Percentiles rank a stretch among this genome's conserved stretches.
phyloP scores from a whole-genome alignment of 2,113 vertebrate genomes.

The Atrichornis clamosus region DNA sequence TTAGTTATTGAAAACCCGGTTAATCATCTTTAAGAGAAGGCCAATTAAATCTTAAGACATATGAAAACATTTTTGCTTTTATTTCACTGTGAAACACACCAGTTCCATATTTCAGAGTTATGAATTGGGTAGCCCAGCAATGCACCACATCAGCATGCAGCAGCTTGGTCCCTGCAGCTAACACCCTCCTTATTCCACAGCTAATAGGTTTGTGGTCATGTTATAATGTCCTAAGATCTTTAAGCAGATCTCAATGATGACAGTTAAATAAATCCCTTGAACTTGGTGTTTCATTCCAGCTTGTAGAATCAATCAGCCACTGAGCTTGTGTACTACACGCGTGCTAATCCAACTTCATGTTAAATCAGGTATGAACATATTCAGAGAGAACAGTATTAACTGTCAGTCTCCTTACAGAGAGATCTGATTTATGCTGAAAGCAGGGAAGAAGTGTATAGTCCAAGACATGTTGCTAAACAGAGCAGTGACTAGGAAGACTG shows the following conservation, averaged over 20 bases:
- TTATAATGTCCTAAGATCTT: not conserved
- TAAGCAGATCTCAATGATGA: not conserved
- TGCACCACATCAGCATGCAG: rapidly evolving
- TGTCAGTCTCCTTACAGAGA: not conserved
- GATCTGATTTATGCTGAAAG: not conserved
- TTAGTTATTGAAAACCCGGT: not conserved
- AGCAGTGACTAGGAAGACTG: not conserved
- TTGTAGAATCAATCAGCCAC: not conserved
- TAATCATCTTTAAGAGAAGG: not conserved
- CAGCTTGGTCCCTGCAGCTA: not conserved
- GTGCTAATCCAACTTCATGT: not conserved
- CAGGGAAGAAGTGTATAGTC: not conserved
- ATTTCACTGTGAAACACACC: not conserved
- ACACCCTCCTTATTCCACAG: not conserved
- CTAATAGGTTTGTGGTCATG: not conserved
- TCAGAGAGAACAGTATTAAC: not conserved
- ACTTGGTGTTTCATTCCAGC: not conserved
- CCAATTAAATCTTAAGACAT: not conserved
- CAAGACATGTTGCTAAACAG: not conserved
- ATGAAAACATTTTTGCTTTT: not conserved
- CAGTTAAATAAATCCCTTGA: not conserved
- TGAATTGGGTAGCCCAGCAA: not conserved
- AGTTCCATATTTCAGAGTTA: not conserved
- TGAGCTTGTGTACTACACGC: rapidly evolving
- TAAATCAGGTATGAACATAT: not conserved